These are phyloP conservation scores for Apotomis turbidana DNA, from an alignment of 2,888 invertebrate species.

Conservation along the genomic window DNA sequence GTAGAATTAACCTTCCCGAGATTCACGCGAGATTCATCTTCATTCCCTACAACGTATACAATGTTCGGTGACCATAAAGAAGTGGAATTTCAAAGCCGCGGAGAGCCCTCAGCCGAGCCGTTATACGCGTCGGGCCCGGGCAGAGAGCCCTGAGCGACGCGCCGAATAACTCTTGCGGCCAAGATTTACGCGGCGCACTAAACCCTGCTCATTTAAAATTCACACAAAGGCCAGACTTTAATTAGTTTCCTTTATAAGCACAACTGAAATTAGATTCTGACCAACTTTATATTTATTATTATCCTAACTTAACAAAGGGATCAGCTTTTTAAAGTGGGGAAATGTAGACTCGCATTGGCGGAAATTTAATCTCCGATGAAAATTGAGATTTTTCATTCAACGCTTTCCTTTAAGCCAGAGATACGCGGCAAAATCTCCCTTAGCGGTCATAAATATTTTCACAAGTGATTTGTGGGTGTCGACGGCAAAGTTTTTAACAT, in stretches of 20 bases:
- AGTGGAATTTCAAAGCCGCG: constrained; percentile 30
- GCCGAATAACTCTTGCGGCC: constrained; percentile 44
- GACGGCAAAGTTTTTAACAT: constrained; percentile 47
- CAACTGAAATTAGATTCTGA: constrained; percentile 49
- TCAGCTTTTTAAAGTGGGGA: constrained; percentile 11
- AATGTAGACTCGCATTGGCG: constrained; percentile 8
- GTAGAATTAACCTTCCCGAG: constrained; percentile 8
- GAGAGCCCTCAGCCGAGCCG: constrained; percentile 34
- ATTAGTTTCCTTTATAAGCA: constrained; percentile 55
- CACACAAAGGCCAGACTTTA: constrained; percentile 56
- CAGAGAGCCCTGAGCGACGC: constrained; percentile 39
- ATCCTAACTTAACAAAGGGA: constrained; percentile 25
- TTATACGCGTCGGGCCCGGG: constrained; percentile 22
- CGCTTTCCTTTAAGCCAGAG: constrained; percentile 5
- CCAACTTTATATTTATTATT: constrained; percentile 49
- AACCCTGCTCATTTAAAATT: constrained; percentile 55
- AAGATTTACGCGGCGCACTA: constrained; percentile 53
- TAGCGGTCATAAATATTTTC: constrained; percentile 41
- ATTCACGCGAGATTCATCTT: constrained; percentile 19
- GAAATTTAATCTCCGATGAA: constrained; percentile 24
- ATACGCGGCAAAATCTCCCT: constrained; percentile 27
- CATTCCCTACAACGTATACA: constrained; percentile 26
- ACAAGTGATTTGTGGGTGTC: constrained; percentile 39
- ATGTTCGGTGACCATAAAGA: constrained; percentile 40
- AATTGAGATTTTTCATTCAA: constrained; percentile 26